phyloP scores from a whole-genome alignment of 1,140 invertebrate genomes.

The Trinorchestia longiramus region DNA sequence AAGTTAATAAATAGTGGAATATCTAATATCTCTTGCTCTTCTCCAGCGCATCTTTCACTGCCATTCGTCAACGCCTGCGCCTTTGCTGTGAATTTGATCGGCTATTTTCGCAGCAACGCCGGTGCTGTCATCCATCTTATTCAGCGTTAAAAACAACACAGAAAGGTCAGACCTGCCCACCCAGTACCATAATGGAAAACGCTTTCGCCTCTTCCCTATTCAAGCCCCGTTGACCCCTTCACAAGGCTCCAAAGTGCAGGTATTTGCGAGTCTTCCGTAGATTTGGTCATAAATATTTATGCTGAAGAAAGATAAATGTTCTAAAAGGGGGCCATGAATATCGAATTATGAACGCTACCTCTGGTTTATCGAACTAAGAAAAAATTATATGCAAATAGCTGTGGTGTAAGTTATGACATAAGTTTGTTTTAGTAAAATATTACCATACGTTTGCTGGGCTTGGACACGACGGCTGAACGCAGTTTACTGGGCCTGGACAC shows the following conservation, averaged over 20 bases:
- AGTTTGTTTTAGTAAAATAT: too few relatives aligned
- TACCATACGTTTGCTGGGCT: too few relatives aligned
- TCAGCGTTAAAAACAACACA: background rate
- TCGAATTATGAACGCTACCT: background rate
- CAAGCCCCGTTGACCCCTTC: background rate
- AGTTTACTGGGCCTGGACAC: too few relatives aligned
- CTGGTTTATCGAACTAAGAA: background rate
- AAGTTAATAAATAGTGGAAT: background rate
- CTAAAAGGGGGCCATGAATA: background rate
- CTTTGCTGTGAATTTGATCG: background rate
- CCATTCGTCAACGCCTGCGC: background rate
- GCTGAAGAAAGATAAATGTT: background rate
- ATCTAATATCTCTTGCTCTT: too few relatives aligned
- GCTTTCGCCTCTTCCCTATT: background rate
- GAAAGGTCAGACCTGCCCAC: background rate
- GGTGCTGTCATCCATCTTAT: background rate
- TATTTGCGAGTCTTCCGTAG: background rate
- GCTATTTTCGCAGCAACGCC: background rate
- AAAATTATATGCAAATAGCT: background rate
- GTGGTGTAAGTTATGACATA: too few relatives aligned
- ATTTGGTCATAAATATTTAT: background rate
- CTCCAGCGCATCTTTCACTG: background rate
- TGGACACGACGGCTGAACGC: too few relatives aligned
- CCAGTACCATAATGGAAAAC: background rate
- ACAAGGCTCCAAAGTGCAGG: background rate